These are phyloP conservation scores for Thecocarcelia acutangulata DNA, from an alignment of 2,888 invertebrate genomes.

Conservation along the genomic window DNA sequence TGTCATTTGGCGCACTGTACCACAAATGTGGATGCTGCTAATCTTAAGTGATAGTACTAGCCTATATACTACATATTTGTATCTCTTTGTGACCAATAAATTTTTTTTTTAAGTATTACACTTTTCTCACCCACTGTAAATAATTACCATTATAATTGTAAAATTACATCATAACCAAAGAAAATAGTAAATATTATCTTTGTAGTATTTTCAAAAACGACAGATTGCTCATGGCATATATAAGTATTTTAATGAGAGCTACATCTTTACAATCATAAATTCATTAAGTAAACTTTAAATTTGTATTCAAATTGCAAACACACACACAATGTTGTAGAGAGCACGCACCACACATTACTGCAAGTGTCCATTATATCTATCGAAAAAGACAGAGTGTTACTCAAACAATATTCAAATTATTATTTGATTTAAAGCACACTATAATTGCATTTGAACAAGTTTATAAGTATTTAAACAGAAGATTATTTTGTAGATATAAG, in stretches of 20 bases:
- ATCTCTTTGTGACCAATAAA: no score
- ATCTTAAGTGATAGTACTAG: no score
- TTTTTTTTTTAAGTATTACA: no score
- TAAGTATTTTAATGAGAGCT: slow-evolving; percentile 15
- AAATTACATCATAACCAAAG: slow-evolving; percentile 40
- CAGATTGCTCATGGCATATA: slow-evolving; percentile 21
- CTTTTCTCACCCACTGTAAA: neutral
- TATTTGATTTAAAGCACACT: slow-evolving; percentile 9
- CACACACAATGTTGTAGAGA: neutral
- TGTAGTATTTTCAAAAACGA: slow-evolving; percentile 11
- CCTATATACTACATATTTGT: no score
- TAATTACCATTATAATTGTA: neutral
- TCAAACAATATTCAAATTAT: slow-evolving; percentile 27
- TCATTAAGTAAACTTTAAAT: slow-evolving; percentile 16
- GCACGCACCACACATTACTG: no score
- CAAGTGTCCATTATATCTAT: slow-evolving; percentile 39
- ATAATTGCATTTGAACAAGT: neutral
- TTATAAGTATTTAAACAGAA: neutral
- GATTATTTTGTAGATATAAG: neutral
- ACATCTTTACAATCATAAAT: slow-evolving; percentile 12
- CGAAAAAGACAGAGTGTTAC: slow-evolving; percentile 18
- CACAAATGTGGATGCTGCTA: no score
- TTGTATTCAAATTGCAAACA: slow-evolving; percentile 1
- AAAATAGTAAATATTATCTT: slow-evolving; percentile 23
- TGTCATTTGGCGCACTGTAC: no score